phyloP scores from a whole-genome alignment of 2,113 vertebrate species.

The Alouatta palliata region DNA sequence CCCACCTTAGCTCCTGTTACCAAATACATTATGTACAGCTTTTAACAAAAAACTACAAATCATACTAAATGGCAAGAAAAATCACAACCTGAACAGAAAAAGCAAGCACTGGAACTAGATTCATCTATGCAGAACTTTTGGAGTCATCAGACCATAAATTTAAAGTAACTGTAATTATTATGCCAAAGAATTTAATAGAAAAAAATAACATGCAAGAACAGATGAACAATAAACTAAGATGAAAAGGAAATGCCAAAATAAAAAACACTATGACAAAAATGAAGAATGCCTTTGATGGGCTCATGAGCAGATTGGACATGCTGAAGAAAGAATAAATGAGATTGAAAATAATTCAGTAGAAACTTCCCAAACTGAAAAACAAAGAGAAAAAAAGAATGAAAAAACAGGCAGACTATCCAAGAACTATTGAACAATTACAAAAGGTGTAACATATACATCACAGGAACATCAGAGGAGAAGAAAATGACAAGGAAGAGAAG shows the following conservation, averaged over 20 bases:
- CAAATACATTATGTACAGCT: neutral
- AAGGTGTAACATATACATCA: neutral
- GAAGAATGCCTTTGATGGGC: neutral
- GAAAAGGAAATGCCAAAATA: neutral
- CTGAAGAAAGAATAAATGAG: neutral
- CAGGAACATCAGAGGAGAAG: neutral
- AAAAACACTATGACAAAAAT: neutral
- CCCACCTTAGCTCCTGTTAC: neutral
- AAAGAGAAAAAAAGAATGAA: neutral
- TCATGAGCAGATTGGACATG: neutral
- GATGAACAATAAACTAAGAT: neutral
- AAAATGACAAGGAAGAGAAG: neutral
- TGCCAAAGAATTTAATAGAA: neutral
- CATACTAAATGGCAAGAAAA: neutral
- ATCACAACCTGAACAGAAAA: neutral
- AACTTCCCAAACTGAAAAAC: neutral
- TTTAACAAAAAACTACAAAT: neutral
- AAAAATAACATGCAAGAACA: neutral
- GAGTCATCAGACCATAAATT: neutral
- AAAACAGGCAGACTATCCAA: neutral
- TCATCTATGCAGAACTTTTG: neutral
- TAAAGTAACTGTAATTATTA: neutral
- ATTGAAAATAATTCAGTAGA: neutral
- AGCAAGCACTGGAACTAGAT: neutral
- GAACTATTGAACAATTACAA: neutral